Evolutionary conservation across 30 jellyfish, hydroid and myxozoan species (phyloP).

Genomic region (Catostylus mosaicus): DNA sequence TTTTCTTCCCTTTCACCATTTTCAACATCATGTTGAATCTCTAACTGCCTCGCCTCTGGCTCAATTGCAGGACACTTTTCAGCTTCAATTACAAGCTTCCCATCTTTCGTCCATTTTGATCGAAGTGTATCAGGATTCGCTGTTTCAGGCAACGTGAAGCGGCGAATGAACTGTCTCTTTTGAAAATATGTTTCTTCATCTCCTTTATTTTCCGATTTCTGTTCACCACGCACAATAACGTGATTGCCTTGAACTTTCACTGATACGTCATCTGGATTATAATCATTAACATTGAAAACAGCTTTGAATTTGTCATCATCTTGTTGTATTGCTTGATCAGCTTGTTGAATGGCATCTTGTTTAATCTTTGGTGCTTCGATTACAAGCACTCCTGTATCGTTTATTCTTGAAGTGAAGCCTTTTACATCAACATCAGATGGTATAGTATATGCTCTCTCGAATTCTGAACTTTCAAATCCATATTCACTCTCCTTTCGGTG

Average conservation of each 20-base stretch:
- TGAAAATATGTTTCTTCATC: conserved; percentile 50
- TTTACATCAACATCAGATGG: conserved; percentile 59
- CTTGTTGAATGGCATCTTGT: background rate
- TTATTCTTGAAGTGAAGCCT: conserved; percentile 53
- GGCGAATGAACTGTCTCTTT: conserved; percentile 58
- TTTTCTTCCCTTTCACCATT: background rate
- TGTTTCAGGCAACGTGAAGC: conserved; percentile 45
- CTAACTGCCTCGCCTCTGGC: conserved; percentile 39
- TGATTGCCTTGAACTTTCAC: conserved; percentile 62
- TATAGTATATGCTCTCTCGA: conserved; percentile 55
- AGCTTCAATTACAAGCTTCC: conserved; percentile 57
- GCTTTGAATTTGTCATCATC: conserved; percentile 49
- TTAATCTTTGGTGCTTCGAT: conserved; percentile 52
- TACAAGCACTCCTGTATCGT: conserved; percentile 57
- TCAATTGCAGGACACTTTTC: conserved; percentile 53
- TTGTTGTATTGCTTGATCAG: background rate
- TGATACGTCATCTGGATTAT: conserved; percentile 71
- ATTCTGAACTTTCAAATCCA: conserved; percentile 75
- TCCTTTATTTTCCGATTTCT: conserved; percentile 30
- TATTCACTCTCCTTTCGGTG: conserved; percentile 61
- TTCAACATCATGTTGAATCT: conserved; percentile 21
- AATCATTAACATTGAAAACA: conserved; percentile 42
- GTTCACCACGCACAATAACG: conserved; percentile 51
- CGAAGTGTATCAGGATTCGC: conserved; percentile 31
- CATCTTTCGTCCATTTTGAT: conserved; percentile 54